These are phyloP conservation scores for Drosophila quadrilineata DNA, from an alignment of 1,140 invertebrate genomes.

Conservation along the genomic window DNA sequence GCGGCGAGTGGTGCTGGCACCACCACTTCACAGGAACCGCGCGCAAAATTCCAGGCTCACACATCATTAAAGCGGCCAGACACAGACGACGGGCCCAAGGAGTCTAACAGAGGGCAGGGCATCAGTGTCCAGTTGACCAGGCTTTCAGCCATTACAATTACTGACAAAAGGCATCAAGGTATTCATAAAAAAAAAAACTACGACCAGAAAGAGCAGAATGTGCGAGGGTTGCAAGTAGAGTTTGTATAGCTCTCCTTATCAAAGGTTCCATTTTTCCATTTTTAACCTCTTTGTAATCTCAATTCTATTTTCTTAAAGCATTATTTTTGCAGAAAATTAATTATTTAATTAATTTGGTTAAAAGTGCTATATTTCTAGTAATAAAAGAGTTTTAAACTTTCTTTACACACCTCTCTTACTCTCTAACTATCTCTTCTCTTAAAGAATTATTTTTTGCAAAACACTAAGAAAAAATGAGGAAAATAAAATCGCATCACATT, in stretches of 20 bases:
- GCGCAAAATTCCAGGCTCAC: slow-evolving; percentile 78
- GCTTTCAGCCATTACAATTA: slow-evolving; percentile 74
- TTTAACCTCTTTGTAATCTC: too few relatives aligned
- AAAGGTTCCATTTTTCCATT: too few relatives aligned
- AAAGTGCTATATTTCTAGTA: too few relatives aligned
- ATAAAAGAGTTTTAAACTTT: too few relatives aligned
- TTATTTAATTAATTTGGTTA: too few relatives aligned
- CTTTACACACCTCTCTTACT: too few relatives aligned
- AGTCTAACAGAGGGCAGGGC: slow-evolving; percentile 2
- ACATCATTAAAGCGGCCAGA: slow-evolving; percentile 77
- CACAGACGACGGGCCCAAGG: slow-evolving; percentile 27
- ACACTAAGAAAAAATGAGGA: slow-evolving; percentile 14
- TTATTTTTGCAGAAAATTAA: too few relatives aligned
- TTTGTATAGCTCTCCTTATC: too few relatives aligned
- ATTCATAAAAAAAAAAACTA: slow-evolving; percentile 65
- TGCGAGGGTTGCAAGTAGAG: slow-evolving; percentile 43
- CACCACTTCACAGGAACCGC: slow-evolving; percentile 66
- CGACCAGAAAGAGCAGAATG: too few relatives aligned
- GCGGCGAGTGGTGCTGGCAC: slow-evolving; percentile 15
- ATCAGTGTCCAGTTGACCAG: slow-evolving; percentile 32
- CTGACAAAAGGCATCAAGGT: slow-evolving; percentile 77
- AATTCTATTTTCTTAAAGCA: too few relatives aligned
- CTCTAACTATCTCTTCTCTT: background rate
- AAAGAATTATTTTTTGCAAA: background rate
- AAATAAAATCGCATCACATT: slow-evolving; percentile 18